Conservation (phyloP, 2,113 vertebrate genomes). For the Sapajus apella region DNA sequence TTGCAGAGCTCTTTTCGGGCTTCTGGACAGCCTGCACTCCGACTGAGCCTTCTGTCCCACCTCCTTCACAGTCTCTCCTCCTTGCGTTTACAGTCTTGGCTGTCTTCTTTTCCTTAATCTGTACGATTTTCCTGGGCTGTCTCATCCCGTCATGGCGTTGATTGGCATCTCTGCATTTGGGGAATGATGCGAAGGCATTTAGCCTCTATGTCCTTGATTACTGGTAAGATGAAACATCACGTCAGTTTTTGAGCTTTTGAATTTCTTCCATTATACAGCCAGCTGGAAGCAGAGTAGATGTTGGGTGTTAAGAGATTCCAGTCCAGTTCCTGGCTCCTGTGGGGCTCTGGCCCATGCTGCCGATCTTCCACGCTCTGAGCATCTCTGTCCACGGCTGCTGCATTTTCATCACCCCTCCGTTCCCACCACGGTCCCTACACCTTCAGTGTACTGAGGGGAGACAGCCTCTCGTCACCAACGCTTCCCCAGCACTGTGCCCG, state of each 20-base stretch:
- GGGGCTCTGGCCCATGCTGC: neutral
- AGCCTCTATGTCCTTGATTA: neutral
- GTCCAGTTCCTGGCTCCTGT: neutral
- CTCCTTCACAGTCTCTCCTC: neutral
- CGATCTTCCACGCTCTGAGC: neutral
- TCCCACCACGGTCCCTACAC: neutral
- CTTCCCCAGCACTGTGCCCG: neutral
- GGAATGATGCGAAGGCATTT: neutral
- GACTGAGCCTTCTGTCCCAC: rapidly evolving
- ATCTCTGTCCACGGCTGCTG: neutral
- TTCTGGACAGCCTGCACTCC: neutral
- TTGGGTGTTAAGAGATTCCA: neutral
- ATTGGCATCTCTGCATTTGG: neutral
- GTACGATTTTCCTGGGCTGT: neutral
- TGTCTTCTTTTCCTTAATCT: neutral
- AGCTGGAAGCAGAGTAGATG: neutral
- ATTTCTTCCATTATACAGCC: neutral
- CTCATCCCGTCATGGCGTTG: neutral
- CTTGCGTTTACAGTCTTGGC: rapidly evolving
- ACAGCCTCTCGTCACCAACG: neutral
- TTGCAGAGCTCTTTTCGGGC: neutral
- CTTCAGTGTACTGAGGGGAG: neutral
- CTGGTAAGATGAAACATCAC: neutral
- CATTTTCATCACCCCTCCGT: neutral
- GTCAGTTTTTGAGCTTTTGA: neutral